These are phyloP conservation scores for Allophyes oxyacanthae DNA, from an alignment of 2,888 invertebrate genomes.

Conservation along the genomic window DNA sequence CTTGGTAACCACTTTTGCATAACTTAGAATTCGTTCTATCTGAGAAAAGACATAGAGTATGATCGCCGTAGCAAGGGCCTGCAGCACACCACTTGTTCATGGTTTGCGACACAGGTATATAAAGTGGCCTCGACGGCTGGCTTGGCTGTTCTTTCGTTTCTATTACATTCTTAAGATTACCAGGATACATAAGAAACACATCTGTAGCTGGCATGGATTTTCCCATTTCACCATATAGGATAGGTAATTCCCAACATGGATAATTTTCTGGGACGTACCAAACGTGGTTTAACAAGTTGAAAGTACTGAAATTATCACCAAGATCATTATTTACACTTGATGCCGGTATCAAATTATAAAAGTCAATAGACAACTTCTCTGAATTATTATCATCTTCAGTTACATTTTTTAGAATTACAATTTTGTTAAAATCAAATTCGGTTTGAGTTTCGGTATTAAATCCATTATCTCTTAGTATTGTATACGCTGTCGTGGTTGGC, in stretches of 20 bases:
- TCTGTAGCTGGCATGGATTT: slow-evolving; percentile 49
- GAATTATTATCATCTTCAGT: slow-evolving; percentile 41
- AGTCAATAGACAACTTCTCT: slow-evolving; percentile 59
- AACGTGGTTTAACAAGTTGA: slow-evolving; percentile 33
- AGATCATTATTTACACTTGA: slow-evolving; percentile 44
- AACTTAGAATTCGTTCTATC: slow-evolving; percentile 64
- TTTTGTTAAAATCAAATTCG: background rate
- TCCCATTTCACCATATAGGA: slow-evolving; percentile 73
- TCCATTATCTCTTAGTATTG: slow-evolving; percentile 16
- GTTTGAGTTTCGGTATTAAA: slow-evolving; percentile 3
- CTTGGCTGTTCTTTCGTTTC: slow-evolving; percentile 40
- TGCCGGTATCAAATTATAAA: slow-evolving; percentile 75
- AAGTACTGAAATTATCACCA: slow-evolving; percentile 8
- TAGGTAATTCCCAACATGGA: slow-evolving; percentile 81
- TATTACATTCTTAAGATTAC: slow-evolving; percentile 69
- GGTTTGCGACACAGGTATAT: slow-evolving; percentile 38
- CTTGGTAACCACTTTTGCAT: slow-evolving; percentile 69
- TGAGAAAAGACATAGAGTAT: slow-evolving; percentile 80
- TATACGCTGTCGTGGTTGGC: background rate
- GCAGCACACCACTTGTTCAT: slow-evolving; percentile 79
- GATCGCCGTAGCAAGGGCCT: slow-evolving; percentile 81
- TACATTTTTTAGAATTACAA: slow-evolving; percentile 13
- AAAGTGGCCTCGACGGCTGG: slow-evolving; percentile 18
- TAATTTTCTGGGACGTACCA: slow-evolving; percentile 80
- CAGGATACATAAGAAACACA: slow-evolving; percentile 70